Evolutionary conservation across 1,140 invertebrate genomes (phyloP), one percentile per base, ranked within the genome.

Genomic region (Lepidurus apus): DNA sequence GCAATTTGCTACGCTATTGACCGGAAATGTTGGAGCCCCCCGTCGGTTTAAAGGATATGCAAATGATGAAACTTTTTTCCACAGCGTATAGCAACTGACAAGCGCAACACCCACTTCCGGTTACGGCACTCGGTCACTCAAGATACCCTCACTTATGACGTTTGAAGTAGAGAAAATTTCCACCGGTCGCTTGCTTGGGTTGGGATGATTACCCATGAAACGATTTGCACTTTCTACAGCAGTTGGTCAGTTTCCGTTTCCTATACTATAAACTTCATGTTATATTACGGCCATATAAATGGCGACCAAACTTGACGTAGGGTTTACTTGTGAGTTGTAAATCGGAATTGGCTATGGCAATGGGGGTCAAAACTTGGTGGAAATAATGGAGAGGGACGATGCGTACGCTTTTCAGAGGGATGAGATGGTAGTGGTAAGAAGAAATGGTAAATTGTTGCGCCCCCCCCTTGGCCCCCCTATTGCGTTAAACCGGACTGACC

Each of bases 401-500:
- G 53, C n/a, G 53, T 65, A 65, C 7, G 6, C 21, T n/a, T 65
- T 11, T 65, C 45, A 47, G 45, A 47, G 45, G 45, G 17, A 47
- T 47, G 45, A 17, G 17, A 65, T 65, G 53, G 53, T 13, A 21
- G 53, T 9, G 13, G 34, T 3, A 34, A 34, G 34, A 34, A 34
- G 34, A 34, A 34, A 34, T 13, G 53, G 9, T 17, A 65, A 65
- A 21, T n/a, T 65, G 53, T 13, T 65, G 17, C 6, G 8, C 53
- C 53, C 47, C n/a, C n/a, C 45, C 45, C 45, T 11, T 47, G 17
- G 45, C 45, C 45, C 45, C 53, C 53, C 53, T 65, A 65, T 65
- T 65, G 53, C 53, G 53, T 65, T 65, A 65, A 65, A 65, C 53
- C 53, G 53, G 53, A 65, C 53, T 65, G 53, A 65, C 53, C 53